Conservation (phyloP, 1,140 invertebrate species). For the Kradibia gibbosae region DNA sequence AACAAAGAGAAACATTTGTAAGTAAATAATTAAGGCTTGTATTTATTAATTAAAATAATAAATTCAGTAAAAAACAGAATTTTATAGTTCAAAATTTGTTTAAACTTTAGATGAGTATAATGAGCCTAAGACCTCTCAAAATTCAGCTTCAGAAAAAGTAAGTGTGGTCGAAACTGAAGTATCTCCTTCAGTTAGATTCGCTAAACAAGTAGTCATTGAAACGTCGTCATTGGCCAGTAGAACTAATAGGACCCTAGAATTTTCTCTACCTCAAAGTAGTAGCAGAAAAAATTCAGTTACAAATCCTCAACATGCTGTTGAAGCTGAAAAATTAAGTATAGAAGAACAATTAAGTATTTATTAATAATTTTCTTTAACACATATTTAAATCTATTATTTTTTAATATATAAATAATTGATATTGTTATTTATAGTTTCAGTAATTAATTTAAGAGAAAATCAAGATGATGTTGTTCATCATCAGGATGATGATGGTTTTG, state of each 20-base stretch:
- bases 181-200: slow-evolving; percentile 67
- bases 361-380: slow-evolving; percentile 11
- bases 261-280: neutral
- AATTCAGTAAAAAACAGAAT: neutral
- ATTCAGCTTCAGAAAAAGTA: slow-evolving; percentile 53
- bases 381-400: neutral
- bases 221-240: slow-evolving; percentile 50
- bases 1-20: slow-evolving; percentile 63
- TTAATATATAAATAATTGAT: neutral
- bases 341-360: slow-evolving; percentile 48
- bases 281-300: neutral
- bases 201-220: slow-evolving; percentile 66
- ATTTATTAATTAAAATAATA: neutral
- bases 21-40: neutral
- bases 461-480: slow-evolving; percentile 57
- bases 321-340: slow-evolving; percentile 24
- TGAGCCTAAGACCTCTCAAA: slow-evolving; percentile 67
- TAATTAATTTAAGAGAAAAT: slow-evolving; percentile 56
- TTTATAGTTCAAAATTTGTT: neutral
- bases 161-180: slow-evolving; percentile 56
- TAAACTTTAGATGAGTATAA: slow-evolving; percentile 59
- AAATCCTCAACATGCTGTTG: slow-evolving; percentile 19
- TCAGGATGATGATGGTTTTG: slow-evolving; percentile 86
- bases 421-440: slow-evolving; percentile 41
- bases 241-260: neutral